Base-by-base conservation (phyloP, 1,140 invertebrate genomes). In the Leguminivora glycinivorella region DNA sequence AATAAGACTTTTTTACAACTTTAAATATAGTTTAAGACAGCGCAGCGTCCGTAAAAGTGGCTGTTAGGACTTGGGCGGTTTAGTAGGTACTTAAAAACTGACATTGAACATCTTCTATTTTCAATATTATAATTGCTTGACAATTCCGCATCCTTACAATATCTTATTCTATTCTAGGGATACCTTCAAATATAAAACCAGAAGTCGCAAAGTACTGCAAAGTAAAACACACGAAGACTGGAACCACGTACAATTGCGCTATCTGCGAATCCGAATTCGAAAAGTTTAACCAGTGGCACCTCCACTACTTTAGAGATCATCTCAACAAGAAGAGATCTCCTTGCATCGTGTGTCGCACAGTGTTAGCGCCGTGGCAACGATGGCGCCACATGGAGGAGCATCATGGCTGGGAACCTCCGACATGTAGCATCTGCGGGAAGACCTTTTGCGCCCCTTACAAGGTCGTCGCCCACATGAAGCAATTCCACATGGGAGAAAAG, bases 401-500 rank as follows among this genome's bases (percentile, higher is more conserved):
- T 2, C 56, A 56, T 9, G 26, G 26, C 2, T 63, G 58, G 58
- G 10, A 26, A 29, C 19, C 58, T 1, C 58, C 58, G 1, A 43
- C 52, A 5, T 70, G 69, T 25, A n/a, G 22, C 1, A 34, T 1
- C 1, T 70, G 69, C 17, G 56, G 56, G 10, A 60, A 63, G 17
- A 63, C 60, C n/a, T 60, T 60, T 17, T 34, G 10, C n/a, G 40
- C 9, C 52, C 26, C 26, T 6, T 31, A 58, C 4, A 71, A 77
- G 72, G 70, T 82, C 6, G 40, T 79, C n/a, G 26, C 56, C 7
- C 82, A 83, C 26, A 81, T 82, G 60, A 82, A 75, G 68, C 75
- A 73, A 4, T 80, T 70, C 52, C 81, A 88, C 19, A 83, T 86
- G 75, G 83, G 84, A 43, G 88, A 89, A 69, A 80, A 71, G 70